Base-by-base conservation (phyloP, 2,888 invertebrate species). In the Tethea ocularis region DNA sequence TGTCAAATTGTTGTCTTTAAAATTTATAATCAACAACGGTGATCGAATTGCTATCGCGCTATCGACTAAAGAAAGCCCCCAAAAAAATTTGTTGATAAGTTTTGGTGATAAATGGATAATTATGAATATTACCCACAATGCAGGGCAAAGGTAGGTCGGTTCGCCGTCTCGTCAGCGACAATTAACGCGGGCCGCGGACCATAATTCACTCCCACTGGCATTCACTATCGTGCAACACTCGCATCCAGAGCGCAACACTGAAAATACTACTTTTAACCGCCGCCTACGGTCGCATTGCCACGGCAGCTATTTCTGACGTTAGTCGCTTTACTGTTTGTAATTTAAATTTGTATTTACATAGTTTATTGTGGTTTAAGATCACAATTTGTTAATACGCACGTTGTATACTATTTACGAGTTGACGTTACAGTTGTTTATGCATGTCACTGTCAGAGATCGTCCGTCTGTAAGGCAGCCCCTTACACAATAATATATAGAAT, bases 331-430 rank as follows among this genome's bases (percentile, higher is more conserved):
- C 77, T 78, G 83, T 87, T 87, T 84, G 86, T 88, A 85, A 88
- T 88, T 89, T 88, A 87, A 88, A 89, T 88, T 86, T 80, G 78
- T 80, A 89, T 89, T 88, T 83, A 82, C 87, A 88, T 90, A 88
- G 84, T 87, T 87, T 87, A 87, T 84, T 84, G 80, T 84, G 78
- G 86, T 85, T 87, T 85, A 86, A 86, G 84, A 87, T 88, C 80
- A 83, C 84, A 83, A 87, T 89, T 88, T 84, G 86, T 87, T 85
- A 80, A 80, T 82, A 82, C 77, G 76, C 78, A 81, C 80, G 80
- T 74, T 74, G 66, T 60, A 74, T 71, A 77, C 74, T 76, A 84
- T 87, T 86, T 86, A 86, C 78, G 76, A 54, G 54, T 29, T 54
- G 33, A 54, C 22, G 33, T 54, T 33, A 15, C 24, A 54, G 54